These are phyloP conservation scores for Chaetophractus vellerosus DNA, from an alignment of 2,797 vertebrate species.

Conservation along the genomic window DNA sequence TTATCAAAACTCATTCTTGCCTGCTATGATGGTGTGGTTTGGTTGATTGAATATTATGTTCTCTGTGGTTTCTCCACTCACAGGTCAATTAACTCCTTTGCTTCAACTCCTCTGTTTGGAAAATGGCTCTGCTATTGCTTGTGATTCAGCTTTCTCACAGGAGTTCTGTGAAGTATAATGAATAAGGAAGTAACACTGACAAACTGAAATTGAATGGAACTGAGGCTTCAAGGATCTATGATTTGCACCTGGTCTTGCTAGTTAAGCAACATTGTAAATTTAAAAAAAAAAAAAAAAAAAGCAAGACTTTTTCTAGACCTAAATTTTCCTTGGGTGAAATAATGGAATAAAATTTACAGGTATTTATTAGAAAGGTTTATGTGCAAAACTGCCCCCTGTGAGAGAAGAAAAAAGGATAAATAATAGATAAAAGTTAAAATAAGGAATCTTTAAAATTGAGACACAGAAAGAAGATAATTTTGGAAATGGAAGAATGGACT, in stretches of 20 bases:
- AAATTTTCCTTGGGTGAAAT: slow-evolving; percentile 53
- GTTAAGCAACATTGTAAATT: slow-evolving; percentile 65
- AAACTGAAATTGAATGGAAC: slow-evolving; percentile 66
- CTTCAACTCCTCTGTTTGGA: slow-evolving; percentile 67
- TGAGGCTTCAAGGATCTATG: slow-evolving; percentile 63
- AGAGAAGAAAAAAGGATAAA: background rate
- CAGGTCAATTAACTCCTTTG: slow-evolving; percentile 75
- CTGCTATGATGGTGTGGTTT: slow-evolving; percentile 47
- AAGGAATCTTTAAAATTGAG: background rate
- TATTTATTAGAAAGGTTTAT: slow-evolving; percentile 17
- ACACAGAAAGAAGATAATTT: background rate
- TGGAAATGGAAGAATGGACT: background rate
- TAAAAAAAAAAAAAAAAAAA: background rate
- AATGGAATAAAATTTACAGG: background rate
- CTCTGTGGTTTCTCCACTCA: slow-evolving; percentile 74
- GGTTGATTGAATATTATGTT: slow-evolving; percentile 72
- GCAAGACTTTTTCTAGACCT: background rate
- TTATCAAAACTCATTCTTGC: slow-evolving; percentile 75
- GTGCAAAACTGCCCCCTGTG: background rate
- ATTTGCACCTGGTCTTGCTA: slow-evolving; percentile 73
- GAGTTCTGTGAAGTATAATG: slow-evolving; percentile 68
- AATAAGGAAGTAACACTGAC: slow-evolving; percentile 65
- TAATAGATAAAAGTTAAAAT: background rate
- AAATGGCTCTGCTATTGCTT: slow-evolving; percentile 71
- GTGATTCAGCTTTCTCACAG: slow-evolving; percentile 72